Percentiles rank a stretch among this genome's conserved stretches.
Evolutionary conservation across 64 coral and sea anemone species (phyloP).

Genomic region (Anthopleura sola): DNA sequence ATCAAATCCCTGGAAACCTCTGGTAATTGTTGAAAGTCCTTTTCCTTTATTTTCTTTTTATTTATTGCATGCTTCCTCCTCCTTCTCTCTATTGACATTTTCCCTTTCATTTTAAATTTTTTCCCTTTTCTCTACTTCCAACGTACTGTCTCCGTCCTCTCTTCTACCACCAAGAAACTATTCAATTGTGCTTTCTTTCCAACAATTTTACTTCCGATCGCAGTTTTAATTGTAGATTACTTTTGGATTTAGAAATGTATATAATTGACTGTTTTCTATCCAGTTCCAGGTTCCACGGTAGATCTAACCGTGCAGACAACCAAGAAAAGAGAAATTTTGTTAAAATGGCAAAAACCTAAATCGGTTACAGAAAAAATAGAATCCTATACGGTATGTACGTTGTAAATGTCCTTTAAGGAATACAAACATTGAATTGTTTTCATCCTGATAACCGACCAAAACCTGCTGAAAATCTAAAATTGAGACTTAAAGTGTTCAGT

Average conservation of each 20-base stretch:
- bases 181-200: not conserved
- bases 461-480: too few species aligned
- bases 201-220: not conserved
- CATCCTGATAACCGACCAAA: too few species aligned
- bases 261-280: not conserved
- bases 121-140: not conserved
- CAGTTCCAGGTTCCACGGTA: not conserved
- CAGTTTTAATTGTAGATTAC: too few species aligned
- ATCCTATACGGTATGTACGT: not conserved
- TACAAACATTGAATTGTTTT: too few species aligned
- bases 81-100: not conserved
- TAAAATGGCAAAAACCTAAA: not conserved
- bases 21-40: not conserved
- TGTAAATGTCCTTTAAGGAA: too few species aligned
- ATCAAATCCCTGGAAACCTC: not conserved
- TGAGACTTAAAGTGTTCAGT: too few species aligned
- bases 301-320: not conserved
- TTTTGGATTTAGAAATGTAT: too few species aligned
- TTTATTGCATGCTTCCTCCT: not conserved
- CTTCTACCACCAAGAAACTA: too few species aligned
- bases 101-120: not conserved
- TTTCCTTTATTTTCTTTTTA: not conserved
- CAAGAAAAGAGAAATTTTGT: not conserved
- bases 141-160: too few species aligned
- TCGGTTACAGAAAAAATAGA: not conserved